These are phyloP conservation scores for Hippopotamus amphibius DNA, from an alignment of 2,113 vertebrate species.

Conservation along the genomic window DNA sequence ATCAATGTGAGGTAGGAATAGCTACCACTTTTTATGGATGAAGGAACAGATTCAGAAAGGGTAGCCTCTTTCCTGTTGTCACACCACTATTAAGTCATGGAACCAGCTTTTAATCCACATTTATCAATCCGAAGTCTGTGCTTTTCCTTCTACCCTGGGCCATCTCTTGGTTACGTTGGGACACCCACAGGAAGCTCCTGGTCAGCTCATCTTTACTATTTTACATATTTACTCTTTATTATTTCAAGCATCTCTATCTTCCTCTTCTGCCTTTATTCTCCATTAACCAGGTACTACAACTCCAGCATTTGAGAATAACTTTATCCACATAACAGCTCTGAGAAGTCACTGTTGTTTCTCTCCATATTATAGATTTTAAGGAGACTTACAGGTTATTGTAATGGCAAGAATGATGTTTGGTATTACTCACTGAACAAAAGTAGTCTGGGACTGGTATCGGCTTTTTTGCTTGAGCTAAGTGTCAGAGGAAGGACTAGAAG, in stretches of 20 bases:
- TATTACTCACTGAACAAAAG: background rate
- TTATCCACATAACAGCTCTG: background rate
- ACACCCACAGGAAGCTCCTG: background rate
- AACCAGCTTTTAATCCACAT: background rate
- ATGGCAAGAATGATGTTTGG: background rate
- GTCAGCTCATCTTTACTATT: background rate
- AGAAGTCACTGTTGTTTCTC: background rate
- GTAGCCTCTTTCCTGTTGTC: background rate
- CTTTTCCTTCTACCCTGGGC: background rate
- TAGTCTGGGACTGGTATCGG: background rate
- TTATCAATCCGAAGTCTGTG: background rate
- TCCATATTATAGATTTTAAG: background rate
- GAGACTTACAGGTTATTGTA: background rate
- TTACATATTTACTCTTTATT: background rate
- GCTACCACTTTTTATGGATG: background rate
- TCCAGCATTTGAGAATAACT: background rate
- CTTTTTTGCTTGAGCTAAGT: background rate
- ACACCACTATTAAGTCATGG: background rate
- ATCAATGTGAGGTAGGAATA: background rate
- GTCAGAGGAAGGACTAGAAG: background rate
- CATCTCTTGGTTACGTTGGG: background rate
- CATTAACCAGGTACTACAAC: background rate
- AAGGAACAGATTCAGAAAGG: background rate
- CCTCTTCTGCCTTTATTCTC: background rate
- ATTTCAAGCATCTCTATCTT: background rate